Base-by-base conservation (phyloP, 2,113 vertebrate genomes). In the Chunga burmeisteri region DNA sequence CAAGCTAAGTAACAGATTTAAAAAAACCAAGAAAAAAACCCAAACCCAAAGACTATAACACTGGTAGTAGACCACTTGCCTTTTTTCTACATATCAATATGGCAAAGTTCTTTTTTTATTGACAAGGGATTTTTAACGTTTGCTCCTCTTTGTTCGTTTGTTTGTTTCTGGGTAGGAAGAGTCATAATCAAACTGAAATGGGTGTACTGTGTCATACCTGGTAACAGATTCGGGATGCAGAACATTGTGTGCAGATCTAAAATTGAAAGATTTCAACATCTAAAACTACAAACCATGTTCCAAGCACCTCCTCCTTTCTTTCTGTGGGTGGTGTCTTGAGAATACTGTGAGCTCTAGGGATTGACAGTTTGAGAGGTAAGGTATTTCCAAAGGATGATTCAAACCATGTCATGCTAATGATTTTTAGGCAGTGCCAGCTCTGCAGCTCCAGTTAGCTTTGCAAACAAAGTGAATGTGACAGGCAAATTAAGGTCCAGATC, bases 361-460 rank as follows among this genome's bases (percentile, higher is more conserved):
- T 22, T 92, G 91, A 84, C 78, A 88, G 62, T 30, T 79, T 73
- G 89, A 94, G 67, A 91, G 34, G 79, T 70, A 87, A 94, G 86
- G 91, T 87, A 85, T 86, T 90, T 96, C 91, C 81, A 93, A 84
- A 61, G 49, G 73, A 13, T 86, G 91, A 96, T 52, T 94, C 88
- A 95, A 95, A 94, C 62, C 11, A 38, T 29, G 94, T 32, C 52
- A 91, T 4, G 14, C 67, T 90, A 83, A 86, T 56, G 42, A 91
- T 82, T 87, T 72, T 81, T 40, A 93, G 89, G 83, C 78, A 94
- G 78, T 17, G 66, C 70, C 77, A 95, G 83, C 58, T 85, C 91
- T 79, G 84, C 93, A 95, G 86, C 89, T 93, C 81, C 89, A 91
- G 70, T 89, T 40, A 80, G 81, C n/a, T 91, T 58, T 1, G 0